Evolutionary conservation across 2,113 vertebrate genomes (phyloP).

Genomic region (Pelecanus crispus): DNA sequence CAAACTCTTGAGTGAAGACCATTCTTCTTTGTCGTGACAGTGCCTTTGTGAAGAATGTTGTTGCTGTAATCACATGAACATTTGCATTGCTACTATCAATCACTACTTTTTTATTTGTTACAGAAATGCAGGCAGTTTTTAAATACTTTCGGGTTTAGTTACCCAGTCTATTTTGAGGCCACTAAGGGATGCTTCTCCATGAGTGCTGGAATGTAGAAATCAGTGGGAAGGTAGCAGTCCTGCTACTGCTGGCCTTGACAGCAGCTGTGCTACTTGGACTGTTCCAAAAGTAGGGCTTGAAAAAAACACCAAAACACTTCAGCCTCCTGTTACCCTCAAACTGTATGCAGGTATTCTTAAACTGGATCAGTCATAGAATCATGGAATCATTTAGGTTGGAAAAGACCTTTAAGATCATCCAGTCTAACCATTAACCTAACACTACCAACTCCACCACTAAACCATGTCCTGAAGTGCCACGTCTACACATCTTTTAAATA

Average conservation of each 20-base stretch:
- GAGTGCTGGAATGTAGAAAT: not conserved
- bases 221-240: not conserved
- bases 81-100: not conserved
- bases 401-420: not conserved
- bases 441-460: not conserved
- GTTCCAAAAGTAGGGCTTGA: not conserved
- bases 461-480: not conserved
- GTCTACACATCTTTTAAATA: not conserved
- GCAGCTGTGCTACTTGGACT: not conserved
- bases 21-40: not conserved
- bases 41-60: not conserved
- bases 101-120: not conserved
- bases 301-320: not conserved
- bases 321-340: not conserved
- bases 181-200: not conserved
- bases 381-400: not conserved
- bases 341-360: not conserved
- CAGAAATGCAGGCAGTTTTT: not conserved
- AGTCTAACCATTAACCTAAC: not conserved
- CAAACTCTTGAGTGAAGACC: not conserved
- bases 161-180: not conserved
- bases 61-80: not conserved
- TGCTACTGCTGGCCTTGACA: not conserved
- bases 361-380: not conserved
- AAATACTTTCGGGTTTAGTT: not conserved